Evolutionary conservation across 2,888 invertebrate genomes (phyloP), one percentile per base, ranked within the genome.

Genomic region (Muschampia plurimacula): DNA sequence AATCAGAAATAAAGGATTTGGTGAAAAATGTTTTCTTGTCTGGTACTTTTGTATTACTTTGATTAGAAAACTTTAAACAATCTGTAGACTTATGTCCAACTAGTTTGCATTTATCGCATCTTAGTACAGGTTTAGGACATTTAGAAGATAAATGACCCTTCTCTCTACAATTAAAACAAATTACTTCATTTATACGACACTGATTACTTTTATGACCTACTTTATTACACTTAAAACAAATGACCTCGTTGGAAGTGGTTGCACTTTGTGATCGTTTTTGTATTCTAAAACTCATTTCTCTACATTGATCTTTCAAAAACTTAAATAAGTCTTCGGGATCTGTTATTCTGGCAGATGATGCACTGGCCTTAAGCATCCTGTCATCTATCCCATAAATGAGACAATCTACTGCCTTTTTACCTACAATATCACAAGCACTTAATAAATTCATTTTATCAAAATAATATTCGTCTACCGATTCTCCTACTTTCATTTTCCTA

Each of bases 401-500:
- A 41, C 76, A 76, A 57, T 77, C 75, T 22, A 77, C 75, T 1
- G 77, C 76, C 15, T 65, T 74, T 46, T 69, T 74, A 0, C 69
- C 72, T 22, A n/a, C 44, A 9, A 77, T 76, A 0, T 67, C 69
- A 60, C 78, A 78, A 0, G 76, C 62, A 68, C 77, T 76, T 55
- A 78, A 64, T n/a, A 76, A 32, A 5, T 71, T 64, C 64, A 74
- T 72, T 73, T 75, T 76, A 12, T 73, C 73, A 49, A 69, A 74
- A 69, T 74, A 76, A 22, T 76, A 77, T 28, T 75, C 75, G 7
- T 77, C 77, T 44, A 77, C 5, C 13, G 69, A 66, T 9, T 75
- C 74, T 1, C 75, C 76, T 44, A 67, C n/a, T 44, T 63, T 77
- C 13, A 68, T 36, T 39, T 67, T 59, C 28, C 71, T 68, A 6